These are phyloP conservation scores for Dryomyza anilis DNA, from an alignment of 2,888 invertebrate species.

Conservation along the genomic window DNA sequence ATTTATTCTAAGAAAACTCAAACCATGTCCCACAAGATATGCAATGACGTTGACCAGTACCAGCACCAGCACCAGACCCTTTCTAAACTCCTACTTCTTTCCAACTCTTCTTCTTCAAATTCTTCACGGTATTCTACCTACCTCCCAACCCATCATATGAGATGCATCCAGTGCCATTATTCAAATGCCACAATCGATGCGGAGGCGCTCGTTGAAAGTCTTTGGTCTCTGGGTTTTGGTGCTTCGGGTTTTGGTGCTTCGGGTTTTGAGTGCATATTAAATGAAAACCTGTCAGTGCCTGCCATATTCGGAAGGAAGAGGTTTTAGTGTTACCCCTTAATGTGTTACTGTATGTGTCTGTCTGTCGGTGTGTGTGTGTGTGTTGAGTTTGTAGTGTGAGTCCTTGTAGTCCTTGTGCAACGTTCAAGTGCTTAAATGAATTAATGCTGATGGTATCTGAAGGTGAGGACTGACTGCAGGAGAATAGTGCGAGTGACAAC, in stretches of 20 bases:
- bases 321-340: neutral
- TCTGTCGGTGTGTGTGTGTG: neutral
- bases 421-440: neutral
- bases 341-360: neutral
- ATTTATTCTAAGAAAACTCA: constrained; percentile 23
- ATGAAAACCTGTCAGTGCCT: constrained; percentile 17
- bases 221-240: constrained; percentile 10
- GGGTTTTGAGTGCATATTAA: too few species aligned
- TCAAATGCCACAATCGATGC: constrained; percentile 11
- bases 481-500: constrained; percentile 1
- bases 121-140: too few species aligned
- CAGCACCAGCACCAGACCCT: neutral
- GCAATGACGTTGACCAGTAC: too few species aligned
- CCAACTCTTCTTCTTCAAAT: neutral
- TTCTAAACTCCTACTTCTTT: neutral
- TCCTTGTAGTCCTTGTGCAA: neutral
- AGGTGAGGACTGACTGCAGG: neutral
- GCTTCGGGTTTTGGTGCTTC: too few species aligned
- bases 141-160: too few species aligned
- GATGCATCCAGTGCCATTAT: constrained; percentile 1
- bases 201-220: constrained; percentile 9
- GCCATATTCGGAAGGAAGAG: neutral
- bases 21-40: too few species aligned
- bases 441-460: neutral
- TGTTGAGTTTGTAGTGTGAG: neutral